These are phyloP conservation scores for Catocala nupta DNA, from an alignment of 2,888 invertebrate species.

Conservation along the genomic window DNA sequence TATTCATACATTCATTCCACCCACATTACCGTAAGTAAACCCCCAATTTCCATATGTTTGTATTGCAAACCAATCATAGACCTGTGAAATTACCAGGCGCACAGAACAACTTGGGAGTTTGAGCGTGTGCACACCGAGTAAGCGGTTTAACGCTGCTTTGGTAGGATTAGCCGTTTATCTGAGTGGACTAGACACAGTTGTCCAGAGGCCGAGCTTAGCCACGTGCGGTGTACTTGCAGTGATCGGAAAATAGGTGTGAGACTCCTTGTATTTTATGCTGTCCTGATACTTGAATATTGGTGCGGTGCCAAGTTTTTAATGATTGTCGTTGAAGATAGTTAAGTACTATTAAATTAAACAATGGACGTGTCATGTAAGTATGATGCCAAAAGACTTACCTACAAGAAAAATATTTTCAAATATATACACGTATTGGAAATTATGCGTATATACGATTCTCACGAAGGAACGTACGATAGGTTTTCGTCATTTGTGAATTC, in stretches of 20 bases:
- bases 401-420: no score
- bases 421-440: no score
- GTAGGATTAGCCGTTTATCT: conserved; percentile 44
- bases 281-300: background rate
- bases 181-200: conserved; percentile 28
- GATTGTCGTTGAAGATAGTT: no score
- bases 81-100: conserved; percentile 33
- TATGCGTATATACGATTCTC: no score
- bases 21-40: background rate
- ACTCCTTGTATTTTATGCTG: background rate
- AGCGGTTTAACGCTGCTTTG: conserved; percentile 47
- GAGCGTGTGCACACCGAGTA: conserved; percentile 46
- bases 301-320: background rate
- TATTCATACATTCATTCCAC: background rate
- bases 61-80: conserved; percentile 1
- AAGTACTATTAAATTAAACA: no score
- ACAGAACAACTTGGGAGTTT: conserved; percentile 30
- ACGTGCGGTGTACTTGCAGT: background rate
- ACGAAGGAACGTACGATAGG: no score
- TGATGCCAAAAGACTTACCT: no score
- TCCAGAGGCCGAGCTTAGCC: conserved; percentile 17
- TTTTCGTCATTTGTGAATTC: no score
- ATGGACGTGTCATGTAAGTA: no score
- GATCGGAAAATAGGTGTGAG: background rate
- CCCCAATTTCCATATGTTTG: background rate